Base-by-base conservation (phyloP, 2,888 invertebrate species). In the Erebia aethiops region DNA sequence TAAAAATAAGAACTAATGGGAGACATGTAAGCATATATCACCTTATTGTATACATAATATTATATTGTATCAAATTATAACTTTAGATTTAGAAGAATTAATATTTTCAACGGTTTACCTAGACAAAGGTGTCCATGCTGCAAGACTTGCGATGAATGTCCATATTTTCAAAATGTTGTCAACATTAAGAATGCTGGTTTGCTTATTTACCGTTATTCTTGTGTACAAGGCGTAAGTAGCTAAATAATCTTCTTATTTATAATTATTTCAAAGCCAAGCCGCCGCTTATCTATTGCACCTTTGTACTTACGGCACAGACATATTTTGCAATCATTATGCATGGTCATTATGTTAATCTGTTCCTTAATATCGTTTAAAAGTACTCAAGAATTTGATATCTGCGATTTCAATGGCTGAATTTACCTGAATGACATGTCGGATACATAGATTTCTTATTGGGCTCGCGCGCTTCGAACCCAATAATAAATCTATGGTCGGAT, bases 161-260 rank as follows among this genome's bases (percentile, higher is more conserved):
- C 66, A 18, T 79, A 77, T 11, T 85, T 84, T 67, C 77, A 82
- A 70, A 84, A 86, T 77, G 66, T 80, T 78, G 66, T 80, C 43
- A 80, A 84, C 46, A 66, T 83, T 2, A 77, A 82, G 70, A 79
- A 82, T 58, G 73, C 76, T 18, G 87, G 84, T 26, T 77, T 88
- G 71, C 75, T 81, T 21, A 77, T 87, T 69, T 86, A 86, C 76
- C 78, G 78, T 14, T 80, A 81, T 74, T 74, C 68, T 52, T 54
- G 65, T 49, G 67, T 62, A 21, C 72, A 77, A 52, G 57, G 77
- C 72, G 84, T 85, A 74, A 80, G 80, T 80, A 56, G 54, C 43
- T 67, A 0, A 16, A 54, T 54, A 54, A 18, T 54, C 54, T 10
- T 1, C 21, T 21, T 21, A 16, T 18, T 18, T n/a, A 26, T 1